These are phyloP conservation scores for Podilymbus podiceps DNA, from an alignment of 2,113 vertebrate genomes.

Conservation along the genomic window DNA sequence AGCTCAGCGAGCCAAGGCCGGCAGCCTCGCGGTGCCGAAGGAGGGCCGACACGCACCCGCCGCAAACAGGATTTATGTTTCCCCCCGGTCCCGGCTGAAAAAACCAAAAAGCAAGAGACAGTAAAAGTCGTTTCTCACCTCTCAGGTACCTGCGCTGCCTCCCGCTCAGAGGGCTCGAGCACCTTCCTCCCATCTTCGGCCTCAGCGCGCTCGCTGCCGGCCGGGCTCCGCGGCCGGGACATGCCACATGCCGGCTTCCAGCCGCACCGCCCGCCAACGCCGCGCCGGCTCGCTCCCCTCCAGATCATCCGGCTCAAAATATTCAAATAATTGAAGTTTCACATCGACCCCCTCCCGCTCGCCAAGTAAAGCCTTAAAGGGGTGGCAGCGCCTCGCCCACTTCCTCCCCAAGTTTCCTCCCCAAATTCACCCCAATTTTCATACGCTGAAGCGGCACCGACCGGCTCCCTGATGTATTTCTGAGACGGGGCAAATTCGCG, in stretches of 20 bases:
- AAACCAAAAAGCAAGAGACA: too few relatives aligned
- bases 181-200: constrained; percentile 18
- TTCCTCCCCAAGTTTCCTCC: background rate
- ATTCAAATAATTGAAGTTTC: background rate
- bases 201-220: background rate
- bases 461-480: background rate
- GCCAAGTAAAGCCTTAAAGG: background rate
- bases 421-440: background rate
- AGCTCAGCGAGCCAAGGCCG: background rate
- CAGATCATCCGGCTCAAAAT: background rate
- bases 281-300: background rate
- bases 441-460: rapidly evolving
- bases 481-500: background rate
- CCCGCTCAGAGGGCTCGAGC: constrained; percentile 8
- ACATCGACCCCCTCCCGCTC: background rate
- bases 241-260: background rate
- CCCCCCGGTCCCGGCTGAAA: too few relatives aligned
- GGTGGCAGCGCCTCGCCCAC: background rate
- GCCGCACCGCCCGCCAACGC: background rate
- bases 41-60: too few relatives aligned
- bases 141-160: background rate
- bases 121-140: background rate
- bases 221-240: background rate
- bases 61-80: background rate
- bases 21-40: too few relatives aligned